phyloP scores from a whole-genome alignment of 2,888 invertebrate genomes.

The Clistopyga incitator region DNA sequence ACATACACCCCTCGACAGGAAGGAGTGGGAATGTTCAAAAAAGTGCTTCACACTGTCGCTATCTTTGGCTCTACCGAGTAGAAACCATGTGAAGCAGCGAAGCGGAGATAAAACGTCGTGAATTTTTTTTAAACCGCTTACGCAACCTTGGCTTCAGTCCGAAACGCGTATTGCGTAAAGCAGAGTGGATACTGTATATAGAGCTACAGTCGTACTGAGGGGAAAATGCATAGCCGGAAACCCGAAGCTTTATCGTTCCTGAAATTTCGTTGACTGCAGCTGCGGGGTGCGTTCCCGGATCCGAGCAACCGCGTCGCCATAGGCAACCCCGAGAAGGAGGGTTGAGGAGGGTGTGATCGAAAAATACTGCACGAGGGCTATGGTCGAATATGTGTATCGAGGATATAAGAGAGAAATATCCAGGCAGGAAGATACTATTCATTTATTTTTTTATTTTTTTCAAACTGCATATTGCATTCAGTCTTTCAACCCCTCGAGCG shows the following conservation, averaged over 20 bases:
- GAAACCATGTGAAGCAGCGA: neutral
- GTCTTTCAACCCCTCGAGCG: constrained; percentile 11
- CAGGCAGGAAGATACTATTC: neutral
- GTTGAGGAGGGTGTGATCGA: constrained; percentile 37
- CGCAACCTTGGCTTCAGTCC: neutral
- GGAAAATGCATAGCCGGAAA: constrained; percentile 24
- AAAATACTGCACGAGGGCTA: constrained; percentile 16
- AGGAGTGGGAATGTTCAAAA: neutral
- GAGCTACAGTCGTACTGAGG: constrained; percentile 5
- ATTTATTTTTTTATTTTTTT: neutral
- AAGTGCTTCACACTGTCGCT: neutral
- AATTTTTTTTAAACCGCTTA: constrained; percentile 5
- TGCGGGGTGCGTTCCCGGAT: neutral
- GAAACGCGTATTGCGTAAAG: neutral
- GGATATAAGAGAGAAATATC: constrained; percentile 7
- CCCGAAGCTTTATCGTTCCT: constrained; percentile 20
- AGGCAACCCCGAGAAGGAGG: constrained; percentile 55
- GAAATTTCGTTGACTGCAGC: constrained; percentile 46
- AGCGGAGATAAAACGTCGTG: constrained; percentile 13
- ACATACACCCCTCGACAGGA: neutral
- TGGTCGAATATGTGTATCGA: constrained; percentile 29
- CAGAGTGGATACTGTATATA: neutral
- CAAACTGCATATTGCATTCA: neutral
- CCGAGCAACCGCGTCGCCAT: constrained; percentile 48
- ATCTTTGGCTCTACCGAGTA: neutral